These are phyloP conservation scores for Antennarius maculatus DNA, from an alignment of 2,797 vertebrate species.

Conservation along the genomic window DNA sequence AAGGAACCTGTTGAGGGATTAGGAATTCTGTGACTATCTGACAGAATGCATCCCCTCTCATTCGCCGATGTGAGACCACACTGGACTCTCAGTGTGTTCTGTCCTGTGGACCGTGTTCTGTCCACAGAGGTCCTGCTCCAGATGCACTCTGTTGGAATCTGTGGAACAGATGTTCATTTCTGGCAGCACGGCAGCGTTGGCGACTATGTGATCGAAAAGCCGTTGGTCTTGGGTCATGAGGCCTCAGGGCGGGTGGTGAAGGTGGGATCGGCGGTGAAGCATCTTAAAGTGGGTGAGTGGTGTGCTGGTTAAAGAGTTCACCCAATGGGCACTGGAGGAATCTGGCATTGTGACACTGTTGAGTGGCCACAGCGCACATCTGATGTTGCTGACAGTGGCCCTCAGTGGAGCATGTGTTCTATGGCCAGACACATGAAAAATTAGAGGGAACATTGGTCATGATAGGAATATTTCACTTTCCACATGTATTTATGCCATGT, in stretches of 20 bases:
- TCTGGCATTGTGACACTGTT: background rate
- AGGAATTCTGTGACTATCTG: background rate
- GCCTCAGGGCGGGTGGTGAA: constrained; percentile 89
- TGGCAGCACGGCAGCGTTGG: constrained; percentile 92
- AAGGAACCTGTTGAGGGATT: no score
- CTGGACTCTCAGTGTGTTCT: background rate
- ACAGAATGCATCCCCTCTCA: no score
- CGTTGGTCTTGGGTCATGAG: constrained; percentile 95
- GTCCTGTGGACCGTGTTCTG: constrained; percentile 5
- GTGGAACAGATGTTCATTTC: constrained; percentile 95
- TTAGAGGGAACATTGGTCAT: no score
- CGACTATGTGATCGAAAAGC: constrained; percentile 87
- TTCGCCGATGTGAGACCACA: background rate
- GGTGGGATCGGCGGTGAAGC: constrained; percentile 87
- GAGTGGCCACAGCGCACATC: no score
- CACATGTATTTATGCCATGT: no score
- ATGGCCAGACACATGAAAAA: no score
- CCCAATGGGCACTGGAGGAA: background rate
- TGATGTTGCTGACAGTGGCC: no score
- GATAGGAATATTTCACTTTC: no score
- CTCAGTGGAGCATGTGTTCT: no score
- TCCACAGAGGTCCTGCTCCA: constrained; percentile 88
- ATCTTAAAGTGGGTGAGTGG: constrained; percentile 86
- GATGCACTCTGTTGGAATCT: constrained; percentile 98
- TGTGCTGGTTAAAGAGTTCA: background rate